A percentile compares a stretch with the other conserved stretches of the same genome.
Evolutionary conservation across 2,888 invertebrate genomes (phyloP).

Genomic region (Gari tellinella): DNA sequence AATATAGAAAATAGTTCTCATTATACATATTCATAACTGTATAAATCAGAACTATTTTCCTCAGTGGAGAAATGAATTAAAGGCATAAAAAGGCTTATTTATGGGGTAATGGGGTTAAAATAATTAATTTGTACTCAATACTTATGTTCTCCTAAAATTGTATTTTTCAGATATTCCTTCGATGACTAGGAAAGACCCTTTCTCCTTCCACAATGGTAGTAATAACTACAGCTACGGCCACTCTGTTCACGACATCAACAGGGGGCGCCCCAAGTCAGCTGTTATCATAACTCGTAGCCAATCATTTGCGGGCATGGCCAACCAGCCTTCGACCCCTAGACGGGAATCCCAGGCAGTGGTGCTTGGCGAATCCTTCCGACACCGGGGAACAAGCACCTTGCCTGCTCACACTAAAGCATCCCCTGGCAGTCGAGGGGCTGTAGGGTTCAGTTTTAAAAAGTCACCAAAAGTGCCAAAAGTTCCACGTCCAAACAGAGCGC

Average conservation of each 20-base stretch:
- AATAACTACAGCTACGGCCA: conserved; percentile 28
- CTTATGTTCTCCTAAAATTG: no score
- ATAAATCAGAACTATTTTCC: no score
- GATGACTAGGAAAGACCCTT: conserved; percentile 65
- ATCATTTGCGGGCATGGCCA: conserved; percentile 75
- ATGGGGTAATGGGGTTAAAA: no score
- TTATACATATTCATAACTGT: no score
- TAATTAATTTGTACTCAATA: no score
- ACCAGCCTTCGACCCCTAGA: conserved; percentile 30
- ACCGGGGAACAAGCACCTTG: conserved; percentile 61
- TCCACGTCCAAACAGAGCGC: conserved; percentile 80
- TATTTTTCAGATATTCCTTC: conserved; percentile 60
- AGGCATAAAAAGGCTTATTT: no score
- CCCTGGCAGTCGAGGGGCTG: conserved; percentile 51
- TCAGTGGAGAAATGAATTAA: no score
- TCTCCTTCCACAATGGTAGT: conserved; percentile 47
- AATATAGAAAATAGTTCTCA: no score
- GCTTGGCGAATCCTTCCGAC: conserved; percentile 75
- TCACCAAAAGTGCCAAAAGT: conserved; percentile 81
- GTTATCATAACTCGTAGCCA: conserved; percentile 74
- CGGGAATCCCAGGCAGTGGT: conserved; percentile 62
- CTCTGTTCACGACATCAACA: conserved; percentile 29
- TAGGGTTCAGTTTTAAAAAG: conserved; percentile 71
- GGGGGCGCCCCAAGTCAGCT: conserved; percentile 53
- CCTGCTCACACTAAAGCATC: conserved; percentile 43